These are phyloP conservation scores for Drosophila niveifrons DNA, from an alignment of 2,888 invertebrate genomes.

Conservation along the genomic window DNA sequence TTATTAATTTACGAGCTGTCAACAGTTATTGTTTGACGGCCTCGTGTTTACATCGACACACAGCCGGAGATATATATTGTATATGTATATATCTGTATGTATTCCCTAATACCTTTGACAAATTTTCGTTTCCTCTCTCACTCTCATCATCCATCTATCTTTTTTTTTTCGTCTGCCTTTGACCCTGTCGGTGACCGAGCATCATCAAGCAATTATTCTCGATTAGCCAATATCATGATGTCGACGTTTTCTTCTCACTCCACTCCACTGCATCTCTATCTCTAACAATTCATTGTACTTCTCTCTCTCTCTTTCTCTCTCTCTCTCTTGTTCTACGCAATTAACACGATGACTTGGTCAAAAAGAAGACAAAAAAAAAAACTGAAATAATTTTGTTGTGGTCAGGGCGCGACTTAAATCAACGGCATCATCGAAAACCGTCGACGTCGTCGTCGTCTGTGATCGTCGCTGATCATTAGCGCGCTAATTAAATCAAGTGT, in stretches of 20 bases:
- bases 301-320: slow-evolving; percentile 15
- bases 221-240: slow-evolving; percentile 70
- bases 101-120: slow-evolving; percentile 66
- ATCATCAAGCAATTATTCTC: slow-evolving; percentile 74
- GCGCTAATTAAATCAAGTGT: slow-evolving; percentile 74
- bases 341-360: slow-evolving; percentile 69
- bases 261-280: neutral
- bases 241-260: slow-evolving; percentile 47
- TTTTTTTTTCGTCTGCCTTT: neutral
- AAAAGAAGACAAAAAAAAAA: neutral
- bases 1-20: slow-evolving; percentile 81
- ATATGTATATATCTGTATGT: no score
- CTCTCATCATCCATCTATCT: no score
- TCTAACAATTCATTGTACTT: no score
- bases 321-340: slow-evolving; percentile 66
- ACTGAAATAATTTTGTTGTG: neutral
- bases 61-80: slow-evolving; percentile 4
- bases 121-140: slow-evolving; percentile 55
- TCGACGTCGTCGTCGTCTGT: slow-evolving; percentile 36
- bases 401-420: slow-evolving; percentile 56
- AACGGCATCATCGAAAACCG: slow-evolving; percentile 47
- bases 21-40: slow-evolving; percentile 76
- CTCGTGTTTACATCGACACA: slow-evolving; percentile 74
- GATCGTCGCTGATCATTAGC: slow-evolving; percentile 62
- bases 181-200: slow-evolving; percentile 38